phyloP scores from a whole-genome alignment of 2,888 invertebrate genomes.

The Volucella inflata region DNA sequence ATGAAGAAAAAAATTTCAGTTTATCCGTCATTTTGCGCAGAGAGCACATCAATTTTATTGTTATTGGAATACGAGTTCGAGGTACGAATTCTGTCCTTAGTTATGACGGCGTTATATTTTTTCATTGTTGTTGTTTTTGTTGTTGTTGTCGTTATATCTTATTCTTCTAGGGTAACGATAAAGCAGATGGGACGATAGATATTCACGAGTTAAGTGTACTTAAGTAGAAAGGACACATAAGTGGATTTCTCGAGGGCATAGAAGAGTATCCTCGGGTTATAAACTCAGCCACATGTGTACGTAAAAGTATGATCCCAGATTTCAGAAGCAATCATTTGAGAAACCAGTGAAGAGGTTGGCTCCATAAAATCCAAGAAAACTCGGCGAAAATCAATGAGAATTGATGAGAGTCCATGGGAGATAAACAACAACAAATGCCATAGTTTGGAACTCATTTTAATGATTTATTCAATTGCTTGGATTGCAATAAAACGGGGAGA shows the following conservation, averaged over 20 bases:
- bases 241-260: background rate
- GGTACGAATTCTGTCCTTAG: slow-evolving; percentile 50
- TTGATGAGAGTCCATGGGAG: too few species aligned
- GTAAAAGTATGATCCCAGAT: too few species aligned
- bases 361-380: too few species aligned
- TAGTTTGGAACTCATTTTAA: too few species aligned
- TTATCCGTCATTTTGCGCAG: slow-evolving; percentile 52
- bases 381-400: too few species aligned
- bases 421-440: too few species aligned
- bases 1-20: slow-evolving; percentile 31
- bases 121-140: slow-evolving; percentile 1
- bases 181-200: slow-evolving; percentile 4
- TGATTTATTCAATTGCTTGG: too few species aligned
- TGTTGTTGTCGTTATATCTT: slow-evolving; percentile 1
- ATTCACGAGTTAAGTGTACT: slow-evolving; percentile 6
- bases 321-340: too few species aligned
- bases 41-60: slow-evolving; percentile 55
- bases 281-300: too few species aligned
- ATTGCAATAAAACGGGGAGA: too few species aligned
- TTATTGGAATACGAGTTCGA: slow-evolving; percentile 55
- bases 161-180: background rate
- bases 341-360: too few species aligned
- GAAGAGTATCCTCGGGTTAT: too few species aligned
- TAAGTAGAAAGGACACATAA: background rate
- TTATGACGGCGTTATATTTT: slow-evolving; percentile 36